Percentiles rank a stretch among this genome's conserved stretches.
Conservation (phyloP, 2,113 vertebrate genomes). For the Cephalopholis sonnerati region DNA sequence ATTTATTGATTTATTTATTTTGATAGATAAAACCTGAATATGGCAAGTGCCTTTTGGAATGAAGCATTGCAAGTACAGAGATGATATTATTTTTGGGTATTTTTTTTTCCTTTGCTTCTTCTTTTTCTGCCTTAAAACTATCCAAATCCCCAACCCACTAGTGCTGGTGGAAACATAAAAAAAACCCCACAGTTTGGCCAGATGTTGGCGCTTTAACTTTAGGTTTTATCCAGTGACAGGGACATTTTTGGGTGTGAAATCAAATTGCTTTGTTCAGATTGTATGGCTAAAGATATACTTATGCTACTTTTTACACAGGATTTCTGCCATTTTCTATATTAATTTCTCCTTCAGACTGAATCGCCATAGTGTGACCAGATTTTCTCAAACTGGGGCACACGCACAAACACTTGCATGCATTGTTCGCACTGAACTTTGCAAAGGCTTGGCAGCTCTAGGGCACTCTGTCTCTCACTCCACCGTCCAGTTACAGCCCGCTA, state of each 20-base stretch:
- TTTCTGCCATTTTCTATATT: not conserved
- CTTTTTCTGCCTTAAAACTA: constrained; percentile 66
- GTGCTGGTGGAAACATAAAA: not conserved
- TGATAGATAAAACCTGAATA: constrained; percentile 67
- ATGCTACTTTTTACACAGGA: not conserved
- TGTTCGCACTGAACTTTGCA: not conserved
- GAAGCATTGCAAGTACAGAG: constrained; percentile 66
- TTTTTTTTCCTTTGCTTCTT: constrained; percentile 46
- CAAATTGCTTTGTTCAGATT: constrained; percentile 2
- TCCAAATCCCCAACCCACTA: not conserved
- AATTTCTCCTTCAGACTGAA: constrained; percentile 7
- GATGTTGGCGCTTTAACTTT: not conserved
- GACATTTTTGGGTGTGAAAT: constrained; percentile 1
- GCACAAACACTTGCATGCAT: not conserved
- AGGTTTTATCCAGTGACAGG: not conserved
- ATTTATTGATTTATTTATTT: constrained; percentile 74
- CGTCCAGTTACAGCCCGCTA: not conserved
- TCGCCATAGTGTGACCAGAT: not conserved
- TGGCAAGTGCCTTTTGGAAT: constrained; percentile 85
- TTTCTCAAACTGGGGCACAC: constrained; percentile 1
- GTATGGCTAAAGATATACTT: not conserved
- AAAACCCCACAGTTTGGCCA: not conserved
- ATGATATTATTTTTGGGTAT: constrained; percentile 13
- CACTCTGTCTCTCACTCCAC: not conserved
- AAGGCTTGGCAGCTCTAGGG: no score